Conservation (phyloP, 2,797 vertebrate species). For the Rhynchonycteris naso region DNA sequence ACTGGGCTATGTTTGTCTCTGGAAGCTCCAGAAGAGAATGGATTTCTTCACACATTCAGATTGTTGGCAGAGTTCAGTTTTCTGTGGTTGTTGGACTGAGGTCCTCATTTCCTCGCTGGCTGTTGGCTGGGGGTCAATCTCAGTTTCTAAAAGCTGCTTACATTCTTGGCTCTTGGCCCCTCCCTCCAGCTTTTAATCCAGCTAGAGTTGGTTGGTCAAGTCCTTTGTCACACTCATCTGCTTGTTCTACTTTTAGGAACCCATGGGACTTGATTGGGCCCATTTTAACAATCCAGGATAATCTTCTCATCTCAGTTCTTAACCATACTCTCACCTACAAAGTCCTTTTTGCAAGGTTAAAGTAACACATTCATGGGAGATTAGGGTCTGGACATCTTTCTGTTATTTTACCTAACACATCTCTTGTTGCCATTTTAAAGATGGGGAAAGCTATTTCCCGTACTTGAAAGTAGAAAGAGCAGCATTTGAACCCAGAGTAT, state of each 20-base stretch:
- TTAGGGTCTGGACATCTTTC: neutral
- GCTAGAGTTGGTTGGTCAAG: too few species aligned
- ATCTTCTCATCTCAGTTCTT: neutral
- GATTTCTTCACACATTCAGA: neutral
- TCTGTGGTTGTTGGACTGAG: too few species aligned
- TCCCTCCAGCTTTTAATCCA: neutral
- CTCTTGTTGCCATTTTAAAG: neutral
- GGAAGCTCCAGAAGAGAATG: neutral
- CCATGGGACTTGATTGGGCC: neutral
- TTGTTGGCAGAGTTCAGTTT: neutral
- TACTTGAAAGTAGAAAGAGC: neutral
- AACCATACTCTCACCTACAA: neutral
- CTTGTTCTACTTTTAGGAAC: neutral
- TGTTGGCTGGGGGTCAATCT: neutral
- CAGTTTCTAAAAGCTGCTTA: neutral
- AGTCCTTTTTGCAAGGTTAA: neutral
- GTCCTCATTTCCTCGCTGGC: neutral
- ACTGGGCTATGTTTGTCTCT: neutral
- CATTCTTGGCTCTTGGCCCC: neutral
- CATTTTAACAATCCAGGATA: neutral
- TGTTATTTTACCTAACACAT: neutral
- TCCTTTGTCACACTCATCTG: neutral
- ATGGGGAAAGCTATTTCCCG: neutral
- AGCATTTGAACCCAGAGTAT: neutral
- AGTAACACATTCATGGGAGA: neutral